Percentiles rank a stretch among this genome's conserved stretches.
Evolutionary conservation across 2,888 invertebrate species (phyloP).

Genomic region (Philereme vetulata): DNA sequence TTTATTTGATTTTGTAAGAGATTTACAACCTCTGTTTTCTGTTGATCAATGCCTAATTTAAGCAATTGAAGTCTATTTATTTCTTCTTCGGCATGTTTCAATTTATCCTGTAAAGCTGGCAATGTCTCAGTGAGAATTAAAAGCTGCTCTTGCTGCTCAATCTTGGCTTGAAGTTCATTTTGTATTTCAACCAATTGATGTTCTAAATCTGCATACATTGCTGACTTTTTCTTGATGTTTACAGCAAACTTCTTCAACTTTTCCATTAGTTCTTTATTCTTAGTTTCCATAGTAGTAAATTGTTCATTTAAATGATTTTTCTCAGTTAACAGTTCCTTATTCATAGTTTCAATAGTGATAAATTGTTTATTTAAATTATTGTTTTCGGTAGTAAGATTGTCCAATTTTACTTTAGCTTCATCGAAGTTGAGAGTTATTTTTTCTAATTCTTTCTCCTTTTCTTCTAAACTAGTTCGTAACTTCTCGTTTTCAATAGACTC

Average conservation of each 20-base stretch:
- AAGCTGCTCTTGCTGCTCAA: constrained; percentile 62
- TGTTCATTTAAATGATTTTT: constrained; percentile 43
- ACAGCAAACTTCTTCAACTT: constrained; percentile 91
- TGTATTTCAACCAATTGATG: constrained; percentile 67
- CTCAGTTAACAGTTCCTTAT: constrained; percentile 85
- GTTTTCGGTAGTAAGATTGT: constrained; percentile 66
- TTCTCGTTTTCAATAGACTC: constrained; percentile 86
- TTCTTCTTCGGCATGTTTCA: constrained; percentile 71
- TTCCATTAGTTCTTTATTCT: constrained; percentile 88
- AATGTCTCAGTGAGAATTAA: constrained; percentile 64
- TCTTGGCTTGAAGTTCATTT: constrained; percentile 61
- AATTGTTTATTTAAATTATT: constrained; percentile 68
- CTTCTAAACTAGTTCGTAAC: constrained; percentile 83
- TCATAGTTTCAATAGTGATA: constrained; percentile 80
- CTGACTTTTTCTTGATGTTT: constrained; percentile 89
- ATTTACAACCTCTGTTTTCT: constrained; percentile 55
- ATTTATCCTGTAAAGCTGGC: constrained; percentile 66
- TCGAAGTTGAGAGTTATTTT: constrained; percentile 78
- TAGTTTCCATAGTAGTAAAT: constrained; percentile 76
- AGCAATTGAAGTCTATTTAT: constrained; percentile 60
- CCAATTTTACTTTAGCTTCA: constrained; percentile 66
- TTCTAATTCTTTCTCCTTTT: constrained; percentile 74
- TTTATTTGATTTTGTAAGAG: constrained; percentile 54
- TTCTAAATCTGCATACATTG: constrained; percentile 87
- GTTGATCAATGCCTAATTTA: constrained; percentile 57